Evolutionary conservation across 2,888 invertebrate genomes (phyloP).

Genomic region (Eledona agricola): DNA sequence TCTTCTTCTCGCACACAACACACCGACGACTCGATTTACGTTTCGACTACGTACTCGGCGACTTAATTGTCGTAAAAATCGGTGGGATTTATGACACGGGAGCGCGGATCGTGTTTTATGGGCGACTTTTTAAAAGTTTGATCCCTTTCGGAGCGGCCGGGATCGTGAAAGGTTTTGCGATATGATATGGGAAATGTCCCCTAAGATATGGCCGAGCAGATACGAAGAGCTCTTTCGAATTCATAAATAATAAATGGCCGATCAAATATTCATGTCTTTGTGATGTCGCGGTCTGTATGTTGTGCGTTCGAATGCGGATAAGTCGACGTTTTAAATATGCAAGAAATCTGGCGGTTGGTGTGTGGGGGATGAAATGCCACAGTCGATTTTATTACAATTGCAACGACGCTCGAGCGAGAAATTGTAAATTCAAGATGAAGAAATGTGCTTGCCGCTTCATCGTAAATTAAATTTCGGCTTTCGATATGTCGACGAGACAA

Average conservation of each 20-base stretch:
- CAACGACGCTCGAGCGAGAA: no score
- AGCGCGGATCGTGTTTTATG: conserved; percentile 49
- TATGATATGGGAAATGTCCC: conserved; percentile 52
- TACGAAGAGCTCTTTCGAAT: conserved; percentile 43
- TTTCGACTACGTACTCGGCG: conserved; percentile 37
- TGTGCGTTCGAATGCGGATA: conserved; percentile 32
- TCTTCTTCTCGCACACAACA: conserved; percentile 25
- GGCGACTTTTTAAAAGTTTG: conserved; percentile 50
- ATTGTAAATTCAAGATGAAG: no score
- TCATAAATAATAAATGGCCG: conserved; percentile 46
- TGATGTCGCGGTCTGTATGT: conserved; percentile 38
- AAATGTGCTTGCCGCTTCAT: no score
- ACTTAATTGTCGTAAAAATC: not conserved
- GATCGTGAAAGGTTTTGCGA: conserved; percentile 45
- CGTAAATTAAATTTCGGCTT: no score
- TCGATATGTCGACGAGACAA: no score
- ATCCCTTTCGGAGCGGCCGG: conserved; percentile 39
- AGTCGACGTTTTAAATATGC: conserved; percentile 35
- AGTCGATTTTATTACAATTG: conserved; percentile 30
- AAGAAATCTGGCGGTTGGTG: conserved; percentile 23
- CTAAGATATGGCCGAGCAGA: conserved; percentile 48
- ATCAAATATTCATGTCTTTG: conserved; percentile 52
- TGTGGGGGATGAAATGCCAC: conserved; percentile 15
- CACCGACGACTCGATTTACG: conserved; percentile 16
- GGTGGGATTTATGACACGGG: conserved; percentile 45